phyloP scores from a whole-genome alignment of 2,797 vertebrate genomes.

The Coracias cyanogaster region DNA sequence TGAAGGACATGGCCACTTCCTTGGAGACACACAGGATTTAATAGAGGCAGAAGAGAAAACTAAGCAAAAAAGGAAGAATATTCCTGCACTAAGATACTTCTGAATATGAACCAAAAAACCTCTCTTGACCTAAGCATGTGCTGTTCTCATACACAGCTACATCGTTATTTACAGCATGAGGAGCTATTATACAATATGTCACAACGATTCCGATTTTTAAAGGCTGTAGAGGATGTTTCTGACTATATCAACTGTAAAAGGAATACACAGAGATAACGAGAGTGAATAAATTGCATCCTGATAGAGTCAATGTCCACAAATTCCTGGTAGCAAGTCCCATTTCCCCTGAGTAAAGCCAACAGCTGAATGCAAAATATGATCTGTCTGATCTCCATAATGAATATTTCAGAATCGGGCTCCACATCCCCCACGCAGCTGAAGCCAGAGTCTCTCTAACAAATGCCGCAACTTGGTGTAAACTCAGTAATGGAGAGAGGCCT shows the following conservation, averaged over 20 bases:
- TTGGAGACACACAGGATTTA: neutral
- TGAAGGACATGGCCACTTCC: neutral
- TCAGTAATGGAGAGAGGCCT: neutral
- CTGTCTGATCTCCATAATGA: neutral
- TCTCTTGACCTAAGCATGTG: neutral
- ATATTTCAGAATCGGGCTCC: neutral
- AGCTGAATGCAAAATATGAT: neutral
- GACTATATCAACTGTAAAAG: neutral
- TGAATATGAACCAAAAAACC: neutral
- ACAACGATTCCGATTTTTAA: neutral
- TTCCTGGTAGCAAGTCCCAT: neutral
- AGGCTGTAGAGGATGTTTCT: neutral
- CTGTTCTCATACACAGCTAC: neutral
- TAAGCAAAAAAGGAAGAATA: neutral
- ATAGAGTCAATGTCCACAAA: neutral
- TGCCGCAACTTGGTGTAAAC: neutral
- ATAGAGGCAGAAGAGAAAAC: neutral
- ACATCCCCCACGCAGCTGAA: neutral
- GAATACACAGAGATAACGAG: neutral
- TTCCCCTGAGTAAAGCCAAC: neutral
- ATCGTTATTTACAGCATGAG: neutral
- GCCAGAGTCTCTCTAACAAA: neutral
- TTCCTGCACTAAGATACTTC: neutral
- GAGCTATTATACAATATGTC: neutral
- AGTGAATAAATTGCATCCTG: neutral